phyloP scores from a whole-genome alignment of 1,140 invertebrate genomes.

The Telenomus remus region DNA sequence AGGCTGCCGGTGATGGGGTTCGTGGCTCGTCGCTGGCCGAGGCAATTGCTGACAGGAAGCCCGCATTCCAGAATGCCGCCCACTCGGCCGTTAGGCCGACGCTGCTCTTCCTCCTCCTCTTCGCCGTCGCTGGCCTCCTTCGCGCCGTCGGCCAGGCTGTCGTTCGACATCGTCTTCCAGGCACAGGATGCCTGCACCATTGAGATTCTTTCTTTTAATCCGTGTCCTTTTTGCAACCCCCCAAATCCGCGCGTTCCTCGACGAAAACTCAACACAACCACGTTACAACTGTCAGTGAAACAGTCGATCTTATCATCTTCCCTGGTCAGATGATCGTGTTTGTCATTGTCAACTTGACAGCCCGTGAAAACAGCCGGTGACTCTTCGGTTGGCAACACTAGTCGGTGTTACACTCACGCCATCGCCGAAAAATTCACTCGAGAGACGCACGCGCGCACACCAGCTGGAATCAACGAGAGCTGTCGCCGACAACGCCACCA shows the following conservation, averaged over 20 bases:
- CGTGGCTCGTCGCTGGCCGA: constrained; percentile 48
- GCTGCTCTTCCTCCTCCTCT: constrained; percentile 63
- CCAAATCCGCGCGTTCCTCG: too few species aligned
- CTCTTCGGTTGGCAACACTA: background rate
- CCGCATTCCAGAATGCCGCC: constrained; percentile 74
- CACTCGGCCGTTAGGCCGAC: constrained; percentile 73
- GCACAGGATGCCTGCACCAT: constrained; percentile 23
- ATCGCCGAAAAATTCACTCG: constrained; percentile 36
- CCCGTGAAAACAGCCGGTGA: too few species aligned
- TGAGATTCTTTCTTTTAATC: background rate
- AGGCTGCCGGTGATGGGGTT: constrained; percentile 64
- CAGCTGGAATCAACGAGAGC: constrained; percentile 41
- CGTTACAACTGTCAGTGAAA: too few species aligned
- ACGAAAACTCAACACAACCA: too few species aligned
- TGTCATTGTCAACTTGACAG: too few species aligned
- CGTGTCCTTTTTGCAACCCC: too few species aligned
- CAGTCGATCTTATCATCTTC: too few species aligned
- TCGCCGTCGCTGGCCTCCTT: constrained; percentile 41
- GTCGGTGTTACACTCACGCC: constrained; percentile 10
- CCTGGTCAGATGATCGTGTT: too few species aligned
- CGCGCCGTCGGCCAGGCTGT: constrained; percentile 46
- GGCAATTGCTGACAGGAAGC: constrained; percentile 64
- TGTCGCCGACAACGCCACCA: constrained; percentile 36
- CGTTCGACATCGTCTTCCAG: constrained; percentile 42
- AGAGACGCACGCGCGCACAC: constrained; percentile 52